Conservation (phyloP, 2,888 invertebrate genomes). For the Spodoptera picta region DNA sequence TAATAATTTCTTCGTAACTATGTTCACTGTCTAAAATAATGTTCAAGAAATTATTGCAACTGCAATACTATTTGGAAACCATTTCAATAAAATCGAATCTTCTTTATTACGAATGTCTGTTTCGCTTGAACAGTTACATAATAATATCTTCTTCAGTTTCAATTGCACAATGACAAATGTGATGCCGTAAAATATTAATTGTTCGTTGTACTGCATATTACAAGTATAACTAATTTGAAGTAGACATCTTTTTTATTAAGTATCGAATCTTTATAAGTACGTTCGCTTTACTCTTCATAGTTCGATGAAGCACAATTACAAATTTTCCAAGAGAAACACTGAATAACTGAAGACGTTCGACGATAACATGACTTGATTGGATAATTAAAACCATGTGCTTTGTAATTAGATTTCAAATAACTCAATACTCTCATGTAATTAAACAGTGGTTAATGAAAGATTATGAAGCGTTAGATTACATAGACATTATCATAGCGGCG, state of each 20-base stretch:
- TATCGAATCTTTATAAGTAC: neutral
- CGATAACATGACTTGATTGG: conserved; percentile 17
- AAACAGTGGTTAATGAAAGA: conserved; percentile 9
- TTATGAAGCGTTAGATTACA: neutral
- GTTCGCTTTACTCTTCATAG: no score
- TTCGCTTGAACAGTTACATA: conserved; percentile 5
- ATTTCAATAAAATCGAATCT: conserved; percentile 6
- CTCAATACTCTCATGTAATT: conserved; percentile 28
- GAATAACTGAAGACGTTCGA: neutral
- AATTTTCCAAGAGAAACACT: conserved; percentile 2
- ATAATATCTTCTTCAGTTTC: neutral
- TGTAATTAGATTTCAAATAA: conserved; percentile 14
- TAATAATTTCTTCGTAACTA: conserved; percentile 1
- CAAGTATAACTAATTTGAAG: no score
- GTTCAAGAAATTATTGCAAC: conserved; percentile 9
- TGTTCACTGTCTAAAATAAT: neutral
- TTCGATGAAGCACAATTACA: neutral
- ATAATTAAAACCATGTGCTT: conserved; percentile 10
- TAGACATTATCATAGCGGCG: neutral
- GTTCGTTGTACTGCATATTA: no score
- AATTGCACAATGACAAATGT: conserved; percentile 1
- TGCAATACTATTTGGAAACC: conserved; percentile 11
- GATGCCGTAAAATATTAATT: no score
- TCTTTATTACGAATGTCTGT: conserved; percentile 3
- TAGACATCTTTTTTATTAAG: neutral